A percentile compares a stretch with the other conserved stretches of the same genome.
These are phyloP conservation scores for Pachyuromys duprasi DNA, from an alignment of 2,797 vertebrate species.

Conservation along the genomic window DNA sequence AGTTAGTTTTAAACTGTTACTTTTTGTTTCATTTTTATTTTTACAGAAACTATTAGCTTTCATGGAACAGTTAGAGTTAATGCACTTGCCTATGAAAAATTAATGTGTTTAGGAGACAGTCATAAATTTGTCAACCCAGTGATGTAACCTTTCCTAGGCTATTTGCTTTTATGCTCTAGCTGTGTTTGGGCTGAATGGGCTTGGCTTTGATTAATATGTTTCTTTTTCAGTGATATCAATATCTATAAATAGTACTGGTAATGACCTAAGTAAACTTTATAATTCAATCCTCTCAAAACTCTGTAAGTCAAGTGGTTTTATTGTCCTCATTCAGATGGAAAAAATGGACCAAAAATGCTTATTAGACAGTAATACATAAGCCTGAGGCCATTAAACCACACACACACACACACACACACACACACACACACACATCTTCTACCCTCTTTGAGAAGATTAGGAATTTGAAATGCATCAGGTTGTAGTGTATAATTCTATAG, in stretches of 20 bases:
- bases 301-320: background rate
- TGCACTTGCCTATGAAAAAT: background rate
- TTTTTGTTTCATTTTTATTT: background rate
- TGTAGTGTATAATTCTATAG: background rate
- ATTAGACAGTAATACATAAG: no score
- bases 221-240: background rate
- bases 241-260: background rate
- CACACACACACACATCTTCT: background rate
- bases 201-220: background rate
- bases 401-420: background rate
- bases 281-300: background rate
- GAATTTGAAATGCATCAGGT: background rate
- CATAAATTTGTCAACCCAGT: no score
- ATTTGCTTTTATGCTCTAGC: background rate
- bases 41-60: background rate
- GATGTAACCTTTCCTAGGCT: background rate
- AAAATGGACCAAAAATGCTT: background rate
- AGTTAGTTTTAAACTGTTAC: background rate
- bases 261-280: background rate
- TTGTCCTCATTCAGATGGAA: background rate
- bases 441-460: background rate
- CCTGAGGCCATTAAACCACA: background rate
- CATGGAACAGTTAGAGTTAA: background rate
- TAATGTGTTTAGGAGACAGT: background rate
- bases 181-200: background rate